Evolutionary conservation across 2,888 invertebrate species (phyloP), one percentile per base, ranked within the genome.

Genomic region (Euproctis similis): DNA sequence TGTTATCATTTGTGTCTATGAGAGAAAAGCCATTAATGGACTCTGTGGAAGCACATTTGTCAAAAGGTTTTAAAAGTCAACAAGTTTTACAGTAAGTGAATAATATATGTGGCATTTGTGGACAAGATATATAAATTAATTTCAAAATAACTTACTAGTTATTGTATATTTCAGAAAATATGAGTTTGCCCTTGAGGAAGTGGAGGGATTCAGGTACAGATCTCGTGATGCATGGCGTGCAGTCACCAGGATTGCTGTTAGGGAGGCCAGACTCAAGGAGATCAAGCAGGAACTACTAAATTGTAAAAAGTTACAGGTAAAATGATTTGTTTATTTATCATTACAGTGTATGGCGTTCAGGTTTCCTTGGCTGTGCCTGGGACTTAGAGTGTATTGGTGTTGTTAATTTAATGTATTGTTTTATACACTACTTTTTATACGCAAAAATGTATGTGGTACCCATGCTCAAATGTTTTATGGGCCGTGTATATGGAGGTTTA

Each of bases 211-310:
- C 72, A 87, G 94, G 40, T 98, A 99, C 78, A 87, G 99, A 47
- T 93, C 98, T 0, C 89, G 92, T 60, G 98, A 99, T 85, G 98
- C 97, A 2, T 94, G 97, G 93, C 89, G 93, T 55, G 94, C 97
- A 1, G 95, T 97, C 5, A 98, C 98, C 0, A 89, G 93, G 54
- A 92, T 96, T 36, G 97, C 97, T 0, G 92, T 99, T 1, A 87
- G 96, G 24, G 97, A 98, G 72, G 97, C 98, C 0, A 86, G 98
- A 11, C 85, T 98, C 26, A 96, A 95, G 64, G 99, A 99, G 87
- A 98, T 99, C 51, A 95, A 95, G 69, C 89, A 89, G 34, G 98
- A 99, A 82, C 90, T 98, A 33, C 86, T 98, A 39, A 96, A 94
- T 68, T 96, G 96, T 39, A 89, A 94, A 63, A 96, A 95, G 69